Evolutionary conservation across 2,797 vertebrate species (phyloP), one percentile per base, ranked within the genome.

Genomic region (Denticeps clupeoides): DNA sequence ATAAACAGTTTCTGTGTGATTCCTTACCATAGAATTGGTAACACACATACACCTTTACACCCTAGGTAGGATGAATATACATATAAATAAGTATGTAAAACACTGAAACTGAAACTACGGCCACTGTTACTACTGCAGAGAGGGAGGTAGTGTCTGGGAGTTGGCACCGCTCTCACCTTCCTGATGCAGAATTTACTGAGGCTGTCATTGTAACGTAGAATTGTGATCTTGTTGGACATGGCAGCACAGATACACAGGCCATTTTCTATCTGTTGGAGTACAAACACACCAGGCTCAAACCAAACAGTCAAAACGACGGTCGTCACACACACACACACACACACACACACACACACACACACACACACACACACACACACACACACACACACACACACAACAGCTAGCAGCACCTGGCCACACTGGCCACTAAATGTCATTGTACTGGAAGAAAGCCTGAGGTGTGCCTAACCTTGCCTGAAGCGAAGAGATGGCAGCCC

Each of bases 121-220:
- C n/a, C n/a, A n/a, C n/a, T n/a, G n/a, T n/a, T n/a, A n/a, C n/a
- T n/a, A n/a, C n/a, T n/a, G n/a, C n/a, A n/a, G n/a, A n/a, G n/a
- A n/a, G n/a, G n/a, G n/a, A n/a, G n/a, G n/a, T n/a, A n/a, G n/a
- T n/a, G n/a, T n/a, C n/a, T n/a, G n/a, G n/a, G 7, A 12, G 8
- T 4, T 4, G 5, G 19, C n/a, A n/a, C n/a, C n/a, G n/a, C n/a
- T n/a, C n/a, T 79, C 64, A 93, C 95, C 85, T 99, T 99, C 53
- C 95, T 85, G 65, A 99, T 97, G 68, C 92, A 97, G 78, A 91
- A 99, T 62, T 93, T 97, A 83, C 86, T 89, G 55, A 98, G 84
- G 70, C 85, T 91, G 60, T 97, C 93, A 0, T 97, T 99, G 79
- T 94, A 97, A 15, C 94, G 85, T 47, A 99, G 80, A 53, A 99